A percentile compares a stretch with the other conserved stretches of the same genome.
Conservation (phyloP, 2,888 invertebrate species). For the Sepioteuthis lessoniana region DNA sequence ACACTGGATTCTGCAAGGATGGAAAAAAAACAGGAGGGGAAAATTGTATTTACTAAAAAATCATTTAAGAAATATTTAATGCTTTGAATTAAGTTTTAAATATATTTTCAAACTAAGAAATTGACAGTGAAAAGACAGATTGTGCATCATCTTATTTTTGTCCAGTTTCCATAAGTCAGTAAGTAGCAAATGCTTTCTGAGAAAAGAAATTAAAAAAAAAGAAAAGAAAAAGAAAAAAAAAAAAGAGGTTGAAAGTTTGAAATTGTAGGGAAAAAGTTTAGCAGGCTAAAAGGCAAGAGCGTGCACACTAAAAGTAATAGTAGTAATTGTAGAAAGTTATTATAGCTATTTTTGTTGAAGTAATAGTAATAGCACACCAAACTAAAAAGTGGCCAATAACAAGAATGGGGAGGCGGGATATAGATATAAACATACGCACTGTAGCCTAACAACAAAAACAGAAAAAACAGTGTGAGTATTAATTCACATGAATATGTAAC, state of each 20-base stretch:
- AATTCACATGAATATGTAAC: conserved; percentile 13
- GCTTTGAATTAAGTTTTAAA: neutral
- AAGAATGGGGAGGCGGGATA: conserved; percentile 10
- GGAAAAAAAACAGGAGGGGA: neutral
- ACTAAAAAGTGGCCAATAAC: conserved; percentile 23
- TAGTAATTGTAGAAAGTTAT: neutral
- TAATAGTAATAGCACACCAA: conserved; percentile 8
- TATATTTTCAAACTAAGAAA: neutral
- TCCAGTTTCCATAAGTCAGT: neutral
- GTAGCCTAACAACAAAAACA: conserved; percentile 1
- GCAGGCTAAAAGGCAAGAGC: conserved; percentile 25
- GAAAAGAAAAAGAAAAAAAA: neutral
- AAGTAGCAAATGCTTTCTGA: neutral
- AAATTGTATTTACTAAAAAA: neutral
- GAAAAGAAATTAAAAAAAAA: too few species aligned
- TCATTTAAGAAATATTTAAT: neutral
- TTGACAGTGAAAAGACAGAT: neutral
- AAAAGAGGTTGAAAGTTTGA: neutral
- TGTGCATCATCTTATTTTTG: conserved; percentile 16
- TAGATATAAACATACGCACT: conserved; percentile 33
- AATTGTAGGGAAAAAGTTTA: neutral
- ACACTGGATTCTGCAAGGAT: conserved; percentile 1
- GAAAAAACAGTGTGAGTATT: neutral
- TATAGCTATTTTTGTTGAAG: neutral
- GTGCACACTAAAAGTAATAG: neutral